Percentiles rank a stretch among this genome's conserved stretches.
phyloP scores from a whole-genome alignment of 2,113 vertebrate species.

The Thunnus thynnus region DNA sequence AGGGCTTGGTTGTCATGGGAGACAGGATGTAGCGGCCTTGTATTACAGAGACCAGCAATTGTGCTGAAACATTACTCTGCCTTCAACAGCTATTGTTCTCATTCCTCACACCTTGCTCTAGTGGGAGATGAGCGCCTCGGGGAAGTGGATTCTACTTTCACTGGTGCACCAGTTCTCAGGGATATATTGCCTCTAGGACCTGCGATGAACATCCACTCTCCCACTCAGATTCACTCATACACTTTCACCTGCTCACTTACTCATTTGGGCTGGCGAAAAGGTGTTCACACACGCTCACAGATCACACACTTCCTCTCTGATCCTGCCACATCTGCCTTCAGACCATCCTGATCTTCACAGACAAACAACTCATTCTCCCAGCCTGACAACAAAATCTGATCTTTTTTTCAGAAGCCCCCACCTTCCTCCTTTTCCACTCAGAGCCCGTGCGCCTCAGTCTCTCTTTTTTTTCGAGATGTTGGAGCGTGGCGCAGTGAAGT shows the following conservation, averaged over 20 bases:
- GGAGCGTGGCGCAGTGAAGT: neutral
- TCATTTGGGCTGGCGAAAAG: neutral
- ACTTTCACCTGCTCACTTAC: conserved; percentile 19
- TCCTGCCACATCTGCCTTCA: conserved; percentile 30
- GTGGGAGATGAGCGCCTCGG: conserved; percentile 42
- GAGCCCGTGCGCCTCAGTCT: neutral
- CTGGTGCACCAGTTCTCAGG: conserved; percentile 53
- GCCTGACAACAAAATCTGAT: too few species aligned
- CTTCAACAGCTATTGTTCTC: conserved; percentile 59
- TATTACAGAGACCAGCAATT: conserved; percentile 49
- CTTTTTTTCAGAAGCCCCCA: too few species aligned
- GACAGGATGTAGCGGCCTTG: conserved; percentile 55
- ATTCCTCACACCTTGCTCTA: conserved; percentile 53
- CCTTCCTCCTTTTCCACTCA: neutral
- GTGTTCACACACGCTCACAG: neutral
- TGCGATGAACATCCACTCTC: conserved; percentile 37
- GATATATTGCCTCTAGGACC: conserved; percentile 21
- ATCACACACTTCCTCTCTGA: conserved; percentile 43
- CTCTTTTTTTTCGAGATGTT: neutral
- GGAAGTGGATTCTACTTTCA: conserved; percentile 44
- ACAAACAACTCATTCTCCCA: neutral
- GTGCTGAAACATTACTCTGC: conserved; percentile 63
- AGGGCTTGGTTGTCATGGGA: conserved; percentile 66
- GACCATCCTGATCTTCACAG: conserved; percentile 1
- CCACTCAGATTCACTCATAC: conserved; percentile 9